phyloP scores from a whole-genome alignment of 2,113 vertebrate genomes.

The Abramis brama region DNA sequence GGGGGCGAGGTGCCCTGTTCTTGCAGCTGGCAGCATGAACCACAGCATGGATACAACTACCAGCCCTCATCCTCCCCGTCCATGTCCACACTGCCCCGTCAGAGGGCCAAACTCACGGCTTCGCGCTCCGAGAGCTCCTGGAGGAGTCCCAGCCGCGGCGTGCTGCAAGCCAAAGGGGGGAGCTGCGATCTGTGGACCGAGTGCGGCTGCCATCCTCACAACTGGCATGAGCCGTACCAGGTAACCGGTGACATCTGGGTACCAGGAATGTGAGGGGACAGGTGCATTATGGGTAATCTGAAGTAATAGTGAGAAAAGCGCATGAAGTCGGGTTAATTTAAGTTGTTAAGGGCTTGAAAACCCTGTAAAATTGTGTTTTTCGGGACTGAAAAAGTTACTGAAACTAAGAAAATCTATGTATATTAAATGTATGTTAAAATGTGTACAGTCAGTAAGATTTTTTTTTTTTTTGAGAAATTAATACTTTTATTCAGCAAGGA shows the following conservation, averaged over 20 bases:
- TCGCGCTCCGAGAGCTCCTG: conserved; percentile 75
- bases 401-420: too few species aligned
- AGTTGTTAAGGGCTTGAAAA: not conserved
- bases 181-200: conserved; percentile 80
- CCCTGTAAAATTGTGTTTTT: not conserved
- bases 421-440: too few species aligned
- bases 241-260: conserved; percentile 69
- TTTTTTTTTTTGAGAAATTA: too few species aligned
- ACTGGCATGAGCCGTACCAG: conserved; percentile 83
- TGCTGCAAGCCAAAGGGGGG: conserved; percentile 70
- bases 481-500: too few species aligned
- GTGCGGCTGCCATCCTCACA: conserved; percentile 77
- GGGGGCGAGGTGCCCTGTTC: conserved; percentile 74
- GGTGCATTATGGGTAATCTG: not conserved
- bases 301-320: not conserved
- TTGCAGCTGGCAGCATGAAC: conserved; percentile 76
- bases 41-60: conserved; percentile 65
- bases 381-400: not conserved
- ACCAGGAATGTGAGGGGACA: not conserved
- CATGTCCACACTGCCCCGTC: conserved; percentile 59
- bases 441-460: too few species aligned
- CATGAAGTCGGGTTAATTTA: not conserved
- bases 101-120: conserved; percentile 68
- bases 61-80: conserved; percentile 61
- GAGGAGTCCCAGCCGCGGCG: conserved; percentile 76